Evolutionary conservation across 2,888 invertebrate genomes (phyloP), one percentile per base, ranked within the genome.

Genomic region (Antheraea yamamai): DNA sequence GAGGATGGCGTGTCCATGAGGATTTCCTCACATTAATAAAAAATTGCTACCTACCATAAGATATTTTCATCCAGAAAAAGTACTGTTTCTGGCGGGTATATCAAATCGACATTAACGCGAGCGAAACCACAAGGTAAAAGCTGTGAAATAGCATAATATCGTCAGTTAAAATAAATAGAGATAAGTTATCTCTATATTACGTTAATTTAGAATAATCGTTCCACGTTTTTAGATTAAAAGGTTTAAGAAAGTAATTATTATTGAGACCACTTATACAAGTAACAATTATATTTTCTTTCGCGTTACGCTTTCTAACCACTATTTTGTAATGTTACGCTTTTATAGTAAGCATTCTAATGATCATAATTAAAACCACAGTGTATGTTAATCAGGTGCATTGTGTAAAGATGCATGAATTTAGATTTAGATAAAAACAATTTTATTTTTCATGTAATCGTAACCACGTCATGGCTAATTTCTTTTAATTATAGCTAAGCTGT

Each of bases 281-380:
- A 76, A 76, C 79, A 81, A 82, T 83, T 79, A 82, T 79, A 81
- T 75, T 77, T 76, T 76, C 79, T 73, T 75, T 78, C 77, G 76
- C 86, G 91, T 91, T 85, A 89, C 91, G 91, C 92, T 92, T 92
- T 92, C 92, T 92, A 87, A 84, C 81, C 88, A 87, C 86, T 87
- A 84, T 87, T 86, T 86, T 82, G 85, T 86, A 83, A 84, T 83
- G 83, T 81, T 83, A 85, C 83, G 81, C 83, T 83, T 82, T 83
- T 84, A 82, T 83, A 80, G 82, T 85, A 81, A 81, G 79, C 81
- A 81, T 84, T 83, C 82, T 84, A 86, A 86, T 85, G 81, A 83
- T 84, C 81, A 79, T 82, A 85, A 86, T 82, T 80, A 83, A 64
- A 87, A 85, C 84, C 82, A 84, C 80, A 81, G 81, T 79, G 80